Base-by-base conservation (phyloP, 2,797 vertebrate species). In the Novumbra hubbsi region DNA sequence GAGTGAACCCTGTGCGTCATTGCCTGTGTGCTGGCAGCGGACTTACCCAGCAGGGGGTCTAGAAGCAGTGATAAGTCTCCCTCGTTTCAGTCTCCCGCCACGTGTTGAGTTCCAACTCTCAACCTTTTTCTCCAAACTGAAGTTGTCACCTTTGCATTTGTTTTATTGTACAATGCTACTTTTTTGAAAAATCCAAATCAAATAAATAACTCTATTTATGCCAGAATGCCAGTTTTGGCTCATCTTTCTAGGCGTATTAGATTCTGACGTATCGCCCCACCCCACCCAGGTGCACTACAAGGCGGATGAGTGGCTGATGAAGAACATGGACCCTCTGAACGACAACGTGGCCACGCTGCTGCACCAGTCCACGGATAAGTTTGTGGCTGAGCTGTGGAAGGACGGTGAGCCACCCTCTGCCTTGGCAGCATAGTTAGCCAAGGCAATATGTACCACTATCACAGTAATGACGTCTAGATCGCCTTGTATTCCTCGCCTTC, bases 261-360 rank as follows among this genome's bases (percentile, higher is more conserved):
- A 55, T 66, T 48, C 24, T 12, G 28, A 71, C 27, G 11, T 45
- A 14, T 28, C 7, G 17, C 28, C 5, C 30, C n/a, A 5, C 28
- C 30, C 52, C n/a, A 12, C 32, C 19, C 78, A 97, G 96, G 96
- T 97, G 83, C 95, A 97, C 81, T 97, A 96, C 84, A 97, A 97
- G 81, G 95, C 96, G 0, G 95, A 96, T 0, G 96, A 96, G 84
- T 97, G 96, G 96, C 80, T 97, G 80, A 96, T 96, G 95, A 97
- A 97, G 92, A 97, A 97, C 82, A 97, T 97, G 96, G 96, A 96
- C 71, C 96, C 95, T 1, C 89, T 97, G 73, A 97, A 96, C 0
- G 96, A 97, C 90, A 97, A 97, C 0, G 96, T 97, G 84, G 95
- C 95, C 73, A 95, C 95, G 0, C 92, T 97, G 28, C 87, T 97